Evolutionary conservation across 2,113 vertebrate genomes (phyloP).

Genomic region (Centropristis striata): DNA sequence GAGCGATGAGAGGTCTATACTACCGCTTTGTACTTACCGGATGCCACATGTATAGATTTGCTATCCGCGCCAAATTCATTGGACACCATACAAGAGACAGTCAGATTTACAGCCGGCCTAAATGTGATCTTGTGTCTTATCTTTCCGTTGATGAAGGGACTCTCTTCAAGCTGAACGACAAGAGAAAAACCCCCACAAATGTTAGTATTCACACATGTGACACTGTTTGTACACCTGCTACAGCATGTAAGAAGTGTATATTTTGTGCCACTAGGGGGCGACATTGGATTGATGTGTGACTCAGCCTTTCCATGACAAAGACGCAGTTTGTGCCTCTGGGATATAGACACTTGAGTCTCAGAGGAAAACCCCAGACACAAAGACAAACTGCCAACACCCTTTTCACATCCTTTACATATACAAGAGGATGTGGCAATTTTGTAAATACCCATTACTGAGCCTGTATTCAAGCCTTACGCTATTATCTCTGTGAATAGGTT

Average conservation of each 20-base stretch:
- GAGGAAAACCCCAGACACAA: slow-evolving; percentile 74
- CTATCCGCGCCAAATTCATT: slow-evolving; percentile 90
- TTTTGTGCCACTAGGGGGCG: slow-evolving; percentile 64
- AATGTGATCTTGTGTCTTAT: slow-evolving; percentile 92
- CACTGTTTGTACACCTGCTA: not conserved
- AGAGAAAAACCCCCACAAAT: slow-evolving; percentile 9
- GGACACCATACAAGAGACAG: slow-evolving; percentile 91
- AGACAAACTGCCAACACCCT: slow-evolving; percentile 79
- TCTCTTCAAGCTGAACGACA: slow-evolving; percentile 86
- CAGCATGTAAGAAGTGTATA: not conserved
- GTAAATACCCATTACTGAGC: slow-evolving; percentile 51
- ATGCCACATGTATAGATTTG: slow-evolving; percentile 90
- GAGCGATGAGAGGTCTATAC: slow-evolving; percentile 2
- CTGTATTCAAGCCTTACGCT: slow-evolving; percentile 24
- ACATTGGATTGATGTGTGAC: slow-evolving; percentile 35
- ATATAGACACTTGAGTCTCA: slow-evolving; percentile 64
- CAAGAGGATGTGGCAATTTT: slow-evolving; percentile 35
- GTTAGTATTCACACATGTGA: slow-evolving; percentile 3
- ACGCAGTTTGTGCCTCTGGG: slow-evolving; percentile 49
- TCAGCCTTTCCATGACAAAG: slow-evolving; percentile 46
- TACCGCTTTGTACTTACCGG: slow-evolving; percentile 89
- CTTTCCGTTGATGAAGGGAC: slow-evolving; percentile 87
- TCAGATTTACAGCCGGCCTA: slow-evolving; percentile 91
- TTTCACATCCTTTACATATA: slow-evolving; percentile 56
- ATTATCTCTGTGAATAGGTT: slow-evolving; percentile 11